Conservation (phyloP, 1,140 invertebrate species). For the Anastrepha obliqua region DNA sequence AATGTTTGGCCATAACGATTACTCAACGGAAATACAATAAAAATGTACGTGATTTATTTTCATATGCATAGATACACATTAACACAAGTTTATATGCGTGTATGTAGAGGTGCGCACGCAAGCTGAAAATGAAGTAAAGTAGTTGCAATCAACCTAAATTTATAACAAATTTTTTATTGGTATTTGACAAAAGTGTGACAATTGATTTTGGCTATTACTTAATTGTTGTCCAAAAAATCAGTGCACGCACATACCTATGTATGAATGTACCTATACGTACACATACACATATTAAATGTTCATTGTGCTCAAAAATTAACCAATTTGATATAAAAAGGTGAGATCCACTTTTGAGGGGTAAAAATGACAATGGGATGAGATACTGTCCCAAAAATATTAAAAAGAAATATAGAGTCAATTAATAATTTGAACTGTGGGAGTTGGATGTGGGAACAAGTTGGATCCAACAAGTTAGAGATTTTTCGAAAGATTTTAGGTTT, state of each 20-base stretch:
- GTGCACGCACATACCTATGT: neutral
- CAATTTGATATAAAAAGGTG: too few species aligned
- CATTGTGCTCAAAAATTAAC: neutral
- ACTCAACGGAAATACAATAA: conserved; percentile 16
- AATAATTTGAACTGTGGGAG: too few species aligned
- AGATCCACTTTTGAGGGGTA: too few species aligned
- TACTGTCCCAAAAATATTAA: too few species aligned
- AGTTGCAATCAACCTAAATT: neutral
- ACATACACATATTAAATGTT: neutral
- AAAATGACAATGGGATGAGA: too few species aligned
- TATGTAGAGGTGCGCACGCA: neutral
- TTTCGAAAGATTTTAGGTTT: too few species aligned
- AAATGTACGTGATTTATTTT: neutral
- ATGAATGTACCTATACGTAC: neutral
- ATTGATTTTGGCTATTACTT: conserved; percentile 1
- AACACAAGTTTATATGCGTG: neutral
- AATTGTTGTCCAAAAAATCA: neutral
- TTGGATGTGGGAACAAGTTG: too few species aligned
- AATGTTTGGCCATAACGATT: neutral
- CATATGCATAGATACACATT: neutral
- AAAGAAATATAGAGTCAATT: too few species aligned
- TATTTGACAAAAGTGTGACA: neutral
- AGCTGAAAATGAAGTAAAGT: neutral
- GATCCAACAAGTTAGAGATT: too few species aligned
- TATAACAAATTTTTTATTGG: neutral